Evolutionary conservation across 92 coral and sea anemone genomes (phyloP), one percentile per base, ranked within the genome.

Genomic region (Virgularia gustaviana): DNA sequence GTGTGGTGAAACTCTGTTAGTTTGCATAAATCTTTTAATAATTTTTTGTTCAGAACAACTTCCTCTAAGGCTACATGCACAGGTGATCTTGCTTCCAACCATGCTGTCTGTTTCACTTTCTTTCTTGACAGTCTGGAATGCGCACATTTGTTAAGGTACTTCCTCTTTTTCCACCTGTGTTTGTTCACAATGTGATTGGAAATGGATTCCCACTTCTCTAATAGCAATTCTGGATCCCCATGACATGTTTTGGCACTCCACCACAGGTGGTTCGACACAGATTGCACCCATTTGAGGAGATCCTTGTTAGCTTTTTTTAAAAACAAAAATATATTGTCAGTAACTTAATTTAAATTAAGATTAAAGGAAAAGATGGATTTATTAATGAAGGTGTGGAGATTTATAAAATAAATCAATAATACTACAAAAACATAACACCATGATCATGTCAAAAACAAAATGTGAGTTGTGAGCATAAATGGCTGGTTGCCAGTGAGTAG

Each of bases 1-100:
- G 89, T 80, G 47, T 80, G 83, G 54, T 73, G 78, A 19, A 85
- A 81, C 63, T 85, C 83, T 51, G 86, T 65, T 15, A 85, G 71
- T 55, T 81, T 77, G 0, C 65, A 73, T 52, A 79, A 33, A 68
- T 81, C 89, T 65, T 85, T 81, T 6, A 85, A 68, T 3, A 81
- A 72, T 37, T 76, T 80, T 20, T 44, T 34, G 36, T 80, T 71
- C 3, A 49, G 44, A 11, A 76, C 89, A 31, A 81, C 86, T 38
- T 73, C 88, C 55, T 84, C 82, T 1, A 81, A 71, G 58, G 83
- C 80, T 38, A 75, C 45, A 78, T 44, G 80, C 12, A 65, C 77
- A 43, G 71, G 72, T 1, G 80, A 66, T 54, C 80, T 80, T 19
- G 83, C 62, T 72, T 75, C 57, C n/a, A 85, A 83, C 89, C 85